Base-by-base conservation (phyloP, 2,113 vertebrate species). In the Microcebus tavaratra region DNA sequence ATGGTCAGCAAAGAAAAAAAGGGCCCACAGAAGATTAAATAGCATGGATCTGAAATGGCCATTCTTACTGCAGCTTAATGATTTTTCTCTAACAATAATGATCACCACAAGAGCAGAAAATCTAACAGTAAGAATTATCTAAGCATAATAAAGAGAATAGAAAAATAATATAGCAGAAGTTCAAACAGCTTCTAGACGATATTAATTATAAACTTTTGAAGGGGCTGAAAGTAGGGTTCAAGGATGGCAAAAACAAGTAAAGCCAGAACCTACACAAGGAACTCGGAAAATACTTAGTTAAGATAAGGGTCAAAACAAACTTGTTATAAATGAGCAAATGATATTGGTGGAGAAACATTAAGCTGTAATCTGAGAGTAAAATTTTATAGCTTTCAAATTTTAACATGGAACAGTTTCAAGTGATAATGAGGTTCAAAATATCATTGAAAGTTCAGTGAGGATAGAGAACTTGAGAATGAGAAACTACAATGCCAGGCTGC, bases 41-140 rank as follows among this genome's bases (percentile, higher is more conserved):
- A 82, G n/a, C 45, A 76, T 8, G 20, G 53, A 48, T 88, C 88
- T 73, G 25, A 78, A 90, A 59, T 59, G 53, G 12, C 55, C 25
- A 50, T 13, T 65, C 57, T 92, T 57, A 96, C 31, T 39, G n/a
- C 9, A 94, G 29, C 68, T 63, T 78, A 79, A 59, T 45, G 17
- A 75, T 68, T 65, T 73, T 90, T 95, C 48, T 88, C 94, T 83
- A 90, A 55, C 31, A 79, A 57, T 59, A 63, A 81, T 29, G 29
- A 80, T 55, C 42, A 39, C 5, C 21, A 61, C 25, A 80, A 59
- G 48, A 36, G 23, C 11, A 91, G 59, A 90, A 29, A 76, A 87
- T 31, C 2, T 27, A 23, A 53, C 23, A 75, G 42, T 53, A 76
- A 87, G 63, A 87, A 96, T 57, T 72, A 84, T 2, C 80, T 53